Conservation (phyloP, 2,113 vertebrate species). For the Bubalus kerabau region DNA sequence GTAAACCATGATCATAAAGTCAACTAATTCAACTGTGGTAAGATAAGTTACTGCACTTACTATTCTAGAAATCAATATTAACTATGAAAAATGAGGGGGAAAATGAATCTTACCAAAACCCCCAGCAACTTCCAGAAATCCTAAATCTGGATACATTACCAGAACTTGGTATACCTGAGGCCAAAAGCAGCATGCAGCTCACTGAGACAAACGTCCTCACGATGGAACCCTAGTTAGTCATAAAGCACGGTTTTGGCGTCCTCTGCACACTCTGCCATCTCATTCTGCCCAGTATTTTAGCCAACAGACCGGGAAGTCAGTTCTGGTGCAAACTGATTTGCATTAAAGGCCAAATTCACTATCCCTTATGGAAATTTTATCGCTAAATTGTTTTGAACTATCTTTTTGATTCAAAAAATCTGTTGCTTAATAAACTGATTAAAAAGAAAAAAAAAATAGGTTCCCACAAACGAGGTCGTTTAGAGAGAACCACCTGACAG, state of each 20-base stretch:
- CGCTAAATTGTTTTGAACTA: not conserved
- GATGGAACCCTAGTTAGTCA: accelerated
- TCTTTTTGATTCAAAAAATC: not conserved
- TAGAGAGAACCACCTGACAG: not conserved
- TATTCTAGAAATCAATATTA: not conserved
- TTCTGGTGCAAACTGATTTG: not conserved
- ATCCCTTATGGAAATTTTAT: not conserved
- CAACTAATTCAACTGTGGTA: not conserved
- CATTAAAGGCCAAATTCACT: not conserved
- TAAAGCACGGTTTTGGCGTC: not conserved
- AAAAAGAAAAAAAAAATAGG: not conserved
- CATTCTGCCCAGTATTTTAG: not conserved
- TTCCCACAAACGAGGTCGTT: not conserved
- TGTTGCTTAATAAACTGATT: not conserved
- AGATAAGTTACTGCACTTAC: not conserved
- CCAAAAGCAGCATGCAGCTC: not conserved
- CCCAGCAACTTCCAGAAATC: not conserved
- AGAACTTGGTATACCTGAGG: not conserved
- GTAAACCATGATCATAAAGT: not conserved
- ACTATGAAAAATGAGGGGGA: not conserved
- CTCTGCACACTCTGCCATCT: not conserved
- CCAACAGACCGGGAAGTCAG: not conserved
- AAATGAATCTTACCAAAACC: not conserved
- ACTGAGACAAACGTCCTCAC: not conserved
- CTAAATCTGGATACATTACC: not conserved